Evolutionary conservation across 2,113 vertebrate species (phyloP).

Genomic region (Apus apus): DNA sequence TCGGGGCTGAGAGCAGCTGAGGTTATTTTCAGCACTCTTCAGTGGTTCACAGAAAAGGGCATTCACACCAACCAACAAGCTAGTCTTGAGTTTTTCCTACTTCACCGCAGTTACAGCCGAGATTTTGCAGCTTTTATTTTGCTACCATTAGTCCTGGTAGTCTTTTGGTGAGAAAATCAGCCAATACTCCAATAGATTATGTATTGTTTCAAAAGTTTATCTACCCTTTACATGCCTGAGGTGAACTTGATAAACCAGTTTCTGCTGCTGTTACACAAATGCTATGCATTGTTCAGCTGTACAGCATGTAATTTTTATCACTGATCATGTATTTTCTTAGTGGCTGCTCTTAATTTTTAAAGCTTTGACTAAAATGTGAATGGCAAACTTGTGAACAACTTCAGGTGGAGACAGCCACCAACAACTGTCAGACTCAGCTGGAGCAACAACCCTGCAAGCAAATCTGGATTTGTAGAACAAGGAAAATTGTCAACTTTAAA

Average conservation of each 20-base stretch:
- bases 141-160: not conserved
- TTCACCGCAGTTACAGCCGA: not conserved
- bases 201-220: not conserved
- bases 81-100: not conserved
- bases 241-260: slow-evolving; percentile 34
- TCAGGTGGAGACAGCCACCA: not conserved
- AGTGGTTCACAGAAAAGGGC: not conserved
- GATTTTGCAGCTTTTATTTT: not conserved
- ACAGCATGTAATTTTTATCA: not conserved
- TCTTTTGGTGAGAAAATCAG: not conserved
- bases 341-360: not conserved
- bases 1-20: not conserved
- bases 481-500: not conserved
- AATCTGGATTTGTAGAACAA: not conserved
- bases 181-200: not conserved
- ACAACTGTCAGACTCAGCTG: not conserved
- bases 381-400: not conserved
- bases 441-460: not conserved
- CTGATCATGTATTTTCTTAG: not conserved
- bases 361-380: not conserved
- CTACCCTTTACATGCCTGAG: not conserved
- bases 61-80: not conserved
- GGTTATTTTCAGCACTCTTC: not conserved
- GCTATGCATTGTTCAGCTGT: not conserved
- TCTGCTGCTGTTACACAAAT: not conserved